Evolutionary conservation across 30 jellyfish, hydroid and myxozoan genomes (phyloP), one percentile per base, ranked within the genome.

Genomic region (Hydractinia echinata): DNA sequence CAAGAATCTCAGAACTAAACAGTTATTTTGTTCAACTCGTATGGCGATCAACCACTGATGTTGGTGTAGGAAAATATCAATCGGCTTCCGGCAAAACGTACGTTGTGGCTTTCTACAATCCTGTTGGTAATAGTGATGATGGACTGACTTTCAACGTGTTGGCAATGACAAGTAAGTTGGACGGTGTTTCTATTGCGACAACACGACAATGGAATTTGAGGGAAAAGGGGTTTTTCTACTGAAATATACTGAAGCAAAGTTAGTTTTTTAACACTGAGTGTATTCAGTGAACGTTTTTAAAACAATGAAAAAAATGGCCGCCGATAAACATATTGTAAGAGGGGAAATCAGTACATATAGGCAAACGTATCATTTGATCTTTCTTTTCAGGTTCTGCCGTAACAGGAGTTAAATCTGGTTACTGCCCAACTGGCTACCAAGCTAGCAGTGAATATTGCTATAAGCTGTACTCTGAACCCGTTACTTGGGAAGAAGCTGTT

Each of bases 361-460:
- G 44, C 44, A 30, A 30, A 30, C 44, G 44, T 30, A 30, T 30
- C 44, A 30, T 30, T 30, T 30, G 44, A 30, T 30, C 44, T 64
- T 11, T 18, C 4, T 51, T 39, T 51, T 54, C 20, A 67, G 79
- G 84, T 20, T 84, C 94, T 21, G 94, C 94, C 39, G 94, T 84
- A 60, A 77, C 84, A 21, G 89, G 89, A 48, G 89, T 79, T 51
- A 84, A 67, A 55, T 71, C 94, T 54, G 94, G 94, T 55, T 56
- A 11, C 20, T 92, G 98, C 71, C 98, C 98, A 53, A 89, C 90
- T 44, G 98, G 98, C 6, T 92, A 89, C 90, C 96, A 92, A 60
- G 85, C 95, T 4, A 88, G 74, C 83, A 77, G 84, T 14, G 94
- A 86, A 60, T 87, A 92, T 76, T 92, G 98, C 81, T 92, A 92